Percentiles rank a stretch among this genome's conserved stretches.
These are phyloP conservation scores for Syritta pipiens DNA, from an alignment of 2,888 invertebrate genomes.

Conservation along the genomic window DNA sequence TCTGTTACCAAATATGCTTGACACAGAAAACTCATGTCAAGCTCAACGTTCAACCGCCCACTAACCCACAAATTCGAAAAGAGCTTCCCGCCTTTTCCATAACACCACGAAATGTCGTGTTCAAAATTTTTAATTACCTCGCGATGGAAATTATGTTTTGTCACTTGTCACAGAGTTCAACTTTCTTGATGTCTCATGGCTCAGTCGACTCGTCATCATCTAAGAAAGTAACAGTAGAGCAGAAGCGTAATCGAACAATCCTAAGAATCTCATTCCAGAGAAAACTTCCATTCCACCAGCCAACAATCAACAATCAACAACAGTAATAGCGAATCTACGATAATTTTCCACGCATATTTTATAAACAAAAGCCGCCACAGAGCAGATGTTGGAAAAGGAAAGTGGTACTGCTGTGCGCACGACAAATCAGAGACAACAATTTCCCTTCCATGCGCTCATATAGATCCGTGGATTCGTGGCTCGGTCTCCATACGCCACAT, in stretches of 20 bases:
- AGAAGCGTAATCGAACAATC: neutral
- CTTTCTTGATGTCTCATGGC: conserved; percentile 11
- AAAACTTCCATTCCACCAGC: no score
- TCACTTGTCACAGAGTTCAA: conserved; percentile 1
- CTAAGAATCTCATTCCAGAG: conserved; percentile 17
- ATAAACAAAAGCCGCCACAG: conserved; percentile 40
- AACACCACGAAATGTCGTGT: conserved; percentile 6
- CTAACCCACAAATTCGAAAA: conserved; percentile 36
- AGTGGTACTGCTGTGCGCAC: conserved; percentile 55
- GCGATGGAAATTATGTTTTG: conserved; percentile 1
- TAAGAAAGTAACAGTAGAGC: conserved; percentile 27
- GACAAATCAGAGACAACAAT: conserved; percentile 59
- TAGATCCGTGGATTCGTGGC: conserved; percentile 4
- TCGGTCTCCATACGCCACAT: conserved; percentile 43
- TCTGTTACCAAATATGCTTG: conserved; percentile 20
- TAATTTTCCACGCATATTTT: neutral
- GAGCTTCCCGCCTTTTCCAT: neutral
- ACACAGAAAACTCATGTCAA: conserved; percentile 6
- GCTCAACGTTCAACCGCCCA: conserved; percentile 18
- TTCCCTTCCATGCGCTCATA: conserved; percentile 61
- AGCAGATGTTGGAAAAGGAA: conserved; percentile 60
- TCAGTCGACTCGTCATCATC: neutral
- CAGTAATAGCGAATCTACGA: no score
- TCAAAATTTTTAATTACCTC: conserved; percentile 18
- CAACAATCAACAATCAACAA: no score